Evolutionary conservation across 1,140 invertebrate species (phyloP).

Genomic region (Formica selysi): DNA sequence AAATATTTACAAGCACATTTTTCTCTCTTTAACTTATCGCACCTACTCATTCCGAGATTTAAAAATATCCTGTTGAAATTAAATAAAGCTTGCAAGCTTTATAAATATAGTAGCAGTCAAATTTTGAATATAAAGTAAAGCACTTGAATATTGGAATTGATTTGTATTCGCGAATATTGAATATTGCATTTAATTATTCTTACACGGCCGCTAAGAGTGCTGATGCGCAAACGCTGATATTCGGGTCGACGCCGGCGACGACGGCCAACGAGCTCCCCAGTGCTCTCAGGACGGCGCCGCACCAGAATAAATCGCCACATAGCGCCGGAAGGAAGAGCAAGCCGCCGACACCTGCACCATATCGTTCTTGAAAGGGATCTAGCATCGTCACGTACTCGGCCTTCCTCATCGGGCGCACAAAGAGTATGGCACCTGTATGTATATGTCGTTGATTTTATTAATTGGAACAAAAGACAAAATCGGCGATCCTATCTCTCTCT

Average conservation of each 20-base stretch:
- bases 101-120: too few relatives aligned
- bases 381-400: slow-evolving; percentile 95
- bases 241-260: slow-evolving; percentile 82
- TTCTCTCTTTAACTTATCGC: too few relatives aligned
- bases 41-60: too few relatives aligned
- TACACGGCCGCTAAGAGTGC: slow-evolving; percentile 81
- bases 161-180: too few relatives aligned
- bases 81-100: too few relatives aligned
- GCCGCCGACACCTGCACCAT: slow-evolving; percentile 92
- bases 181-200: slow-evolving; percentile 55
- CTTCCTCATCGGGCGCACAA: slow-evolving; percentile 93
- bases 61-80: too few relatives aligned
- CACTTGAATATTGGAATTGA: too few relatives aligned
- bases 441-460: background rate
- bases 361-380: slow-evolving; percentile 93
- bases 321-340: slow-evolving; percentile 93
- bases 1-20: too few relatives aligned
- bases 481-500: too few relatives aligned
- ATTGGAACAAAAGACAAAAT: background rate
- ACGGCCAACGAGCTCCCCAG: slow-evolving; percentile 88
- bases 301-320: slow-evolving; percentile 94
- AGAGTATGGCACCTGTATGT: slow-evolving; percentile 91
- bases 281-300: slow-evolving; percentile 91
- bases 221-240: slow-evolving; percentile 82
- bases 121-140: too few relatives aligned